A percentile compares a stretch with the other conserved stretches of the same genome.
Evolutionary conservation across 2,113 vertebrate species (phyloP).

Genomic region (Trochalopteron elliotii): DNA sequence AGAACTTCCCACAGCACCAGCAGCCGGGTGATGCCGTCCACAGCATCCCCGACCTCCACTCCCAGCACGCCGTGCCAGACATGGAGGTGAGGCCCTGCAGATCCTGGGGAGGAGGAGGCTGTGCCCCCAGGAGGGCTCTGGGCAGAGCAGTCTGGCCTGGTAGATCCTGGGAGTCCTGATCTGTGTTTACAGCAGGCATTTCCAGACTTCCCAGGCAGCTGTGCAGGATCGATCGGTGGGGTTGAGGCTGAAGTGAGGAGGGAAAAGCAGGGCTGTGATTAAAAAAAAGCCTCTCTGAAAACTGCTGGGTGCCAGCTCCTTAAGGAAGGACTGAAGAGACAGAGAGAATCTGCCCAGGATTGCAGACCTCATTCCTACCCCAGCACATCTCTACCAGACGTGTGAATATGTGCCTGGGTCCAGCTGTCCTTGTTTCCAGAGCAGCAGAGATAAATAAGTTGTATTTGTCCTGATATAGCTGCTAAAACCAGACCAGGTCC

Average conservation of each 20-base stretch:
- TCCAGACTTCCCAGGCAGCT: neutral
- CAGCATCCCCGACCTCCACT: slow-evolving; percentile 28
- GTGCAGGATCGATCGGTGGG: neutral
- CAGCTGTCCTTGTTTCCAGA: neutral
- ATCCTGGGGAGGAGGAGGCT: too few relatives aligned
- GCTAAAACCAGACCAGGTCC: neutral
- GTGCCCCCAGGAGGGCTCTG: neutral
- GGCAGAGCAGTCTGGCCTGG: neutral
- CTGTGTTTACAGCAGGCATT: neutral
- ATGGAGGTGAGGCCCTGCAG: slow-evolving; percentile 66
- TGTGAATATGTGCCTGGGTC: neutral
- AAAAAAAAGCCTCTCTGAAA: neutral
- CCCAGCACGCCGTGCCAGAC: slow-evolving; percentile 8
- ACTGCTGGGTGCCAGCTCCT: neutral
- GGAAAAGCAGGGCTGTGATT: neutral
- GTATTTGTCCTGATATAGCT: neutral
- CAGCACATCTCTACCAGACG: rapidly evolving
- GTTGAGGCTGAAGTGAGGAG: neutral
- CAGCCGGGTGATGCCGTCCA: slow-evolving; percentile 45
- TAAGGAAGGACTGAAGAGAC: neutral
- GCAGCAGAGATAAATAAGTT: neutral
- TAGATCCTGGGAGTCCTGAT: neutral
- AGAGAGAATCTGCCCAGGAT: neutral
- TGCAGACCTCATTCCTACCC: neutral
- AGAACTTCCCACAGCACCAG: slow-evolving; percentile 66